Evolutionary conservation across 2,113 vertebrate species (phyloP), one percentile per base, ranked within the genome.

Genomic region (Falco punctatus): DNA sequence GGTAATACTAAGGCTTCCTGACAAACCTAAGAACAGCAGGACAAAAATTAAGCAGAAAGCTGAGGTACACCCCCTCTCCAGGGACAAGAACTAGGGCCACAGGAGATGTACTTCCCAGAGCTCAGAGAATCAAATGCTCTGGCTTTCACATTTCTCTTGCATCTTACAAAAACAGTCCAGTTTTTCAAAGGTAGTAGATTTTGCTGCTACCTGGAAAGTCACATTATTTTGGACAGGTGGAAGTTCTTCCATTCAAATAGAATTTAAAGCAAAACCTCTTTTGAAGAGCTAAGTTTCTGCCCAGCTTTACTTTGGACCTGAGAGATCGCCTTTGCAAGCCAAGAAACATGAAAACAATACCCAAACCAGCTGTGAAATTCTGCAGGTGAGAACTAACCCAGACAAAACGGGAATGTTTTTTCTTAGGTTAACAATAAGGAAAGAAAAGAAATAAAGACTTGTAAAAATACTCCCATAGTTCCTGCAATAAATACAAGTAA

Each of bases 111-210:
- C 70, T 90, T 73, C 64, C 67, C 19, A 23, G 35, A 88, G 72
- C 72, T 59, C 70, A 48, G 55, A 81, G 33, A 80, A 65, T 42
- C 79, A 73, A 86, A 81, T 27, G 49, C 66, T 95, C 92, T 79
- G 69, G 65, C 40, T 84, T 96, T 97, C 95, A 91, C 93, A 95
- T 93, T 96, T 81, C 77, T 94, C 52, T 94, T 57, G 66, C 72
- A 94, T 67, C 74, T 75, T 81, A 85, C 1, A 7, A 81, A 86
- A 87, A 80, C n/a, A 79, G 48, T 94, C 94, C 94, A 96, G 94
- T 96, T 97, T 94, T 92, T 70, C 57, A 90, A 95, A 74, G 35
- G 82, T 33, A 88, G 82, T 42, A 83, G 61, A 38, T 86, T 90
- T 77, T 93, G 81, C 80, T 82, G 91, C 85, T 90, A 86, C 86